A percentile compares a stretch with the other conserved stretches of the same genome.
Evolutionary conservation across 2,888 invertebrate species (phyloP).

Genomic region (Drosophila incognita): DNA sequence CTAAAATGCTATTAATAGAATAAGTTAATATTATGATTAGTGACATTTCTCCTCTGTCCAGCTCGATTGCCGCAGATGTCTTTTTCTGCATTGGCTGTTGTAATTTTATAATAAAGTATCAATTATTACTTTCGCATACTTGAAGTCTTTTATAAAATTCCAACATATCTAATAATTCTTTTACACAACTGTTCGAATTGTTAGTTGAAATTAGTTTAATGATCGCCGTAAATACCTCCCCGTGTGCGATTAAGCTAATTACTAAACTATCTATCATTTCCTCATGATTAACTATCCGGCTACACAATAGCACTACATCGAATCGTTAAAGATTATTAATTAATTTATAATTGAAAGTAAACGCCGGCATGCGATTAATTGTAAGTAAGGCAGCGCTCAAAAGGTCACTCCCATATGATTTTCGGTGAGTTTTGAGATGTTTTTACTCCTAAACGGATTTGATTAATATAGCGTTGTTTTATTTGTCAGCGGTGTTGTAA

Average conservation of each 20-base stretch:
- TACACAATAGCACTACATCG: constrained; percentile 28
- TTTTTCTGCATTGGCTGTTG: background rate
- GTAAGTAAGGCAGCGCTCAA: constrained; percentile 42
- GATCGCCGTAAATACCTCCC: constrained; percentile 34
- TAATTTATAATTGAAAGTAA: constrained; percentile 67
- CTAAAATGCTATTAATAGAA: background rate
- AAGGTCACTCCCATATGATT: constrained; percentile 39
- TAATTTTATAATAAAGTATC: background rate
- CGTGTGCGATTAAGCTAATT: constrained; percentile 67
- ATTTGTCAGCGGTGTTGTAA: constrained; percentile 27
- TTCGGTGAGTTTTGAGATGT: background rate
- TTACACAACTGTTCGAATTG: constrained; percentile 53
- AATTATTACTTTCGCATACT: constrained; percentile 10
- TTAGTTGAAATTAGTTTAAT: constrained; percentile 58
- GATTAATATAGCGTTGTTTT: constrained; percentile 38
- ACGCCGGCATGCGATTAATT: constrained; percentile 51
- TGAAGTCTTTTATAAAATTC: constrained; percentile 13
- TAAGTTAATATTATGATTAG: no score
- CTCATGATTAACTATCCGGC: constrained; percentile 51
- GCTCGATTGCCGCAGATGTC: background rate
- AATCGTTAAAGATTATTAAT: constrained; percentile 73
- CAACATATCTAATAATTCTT: constrained; percentile 42
- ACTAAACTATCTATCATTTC: constrained; percentile 69
- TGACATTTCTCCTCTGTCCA: background rate
- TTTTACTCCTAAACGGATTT: constrained; percentile 20